Conservation (phyloP, 2,888 invertebrate genomes). For the Dolichopus griseipennis region DNA sequence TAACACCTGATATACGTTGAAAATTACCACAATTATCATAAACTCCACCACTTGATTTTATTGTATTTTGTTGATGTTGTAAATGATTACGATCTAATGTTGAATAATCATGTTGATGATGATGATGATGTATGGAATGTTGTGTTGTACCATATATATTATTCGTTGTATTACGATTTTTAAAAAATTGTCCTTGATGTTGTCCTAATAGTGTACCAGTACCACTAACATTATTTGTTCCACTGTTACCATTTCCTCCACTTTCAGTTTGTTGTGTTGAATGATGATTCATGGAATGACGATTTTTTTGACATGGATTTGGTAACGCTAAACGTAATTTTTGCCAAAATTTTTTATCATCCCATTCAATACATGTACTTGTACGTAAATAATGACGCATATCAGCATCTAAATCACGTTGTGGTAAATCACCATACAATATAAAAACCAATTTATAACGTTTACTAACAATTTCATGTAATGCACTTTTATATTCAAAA, state of each 20-base stretch:
- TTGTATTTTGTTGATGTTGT: neutral
- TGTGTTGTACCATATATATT: slow-evolving; percentile 62
- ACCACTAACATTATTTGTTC: neutral
- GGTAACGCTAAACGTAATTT: slow-evolving; percentile 88
- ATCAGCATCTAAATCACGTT: slow-evolving; percentile 82
- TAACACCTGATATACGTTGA: neutral
- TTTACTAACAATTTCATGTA: slow-evolving; percentile 80
- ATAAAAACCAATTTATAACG: slow-evolving; percentile 82
- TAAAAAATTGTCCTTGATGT: neutral
- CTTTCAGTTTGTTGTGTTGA: neutral
- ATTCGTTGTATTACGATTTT: slow-evolving; percentile 46
- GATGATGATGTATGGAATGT: neutral
- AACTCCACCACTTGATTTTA: slow-evolving; percentile 4
- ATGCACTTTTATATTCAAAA: slow-evolving; percentile 88
- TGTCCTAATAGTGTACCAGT: neutral
- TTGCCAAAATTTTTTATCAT: slow-evolving; percentile 94
- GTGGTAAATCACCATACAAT: slow-evolving; percentile 80
- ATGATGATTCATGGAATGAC: neutral
- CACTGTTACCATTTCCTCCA: neutral
- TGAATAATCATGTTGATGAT: slow-evolving; percentile 4
- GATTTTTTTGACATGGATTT: slow-evolving; percentile 33
- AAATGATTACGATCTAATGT: slow-evolving; percentile 1
- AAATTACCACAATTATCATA: slow-evolving; percentile 6
- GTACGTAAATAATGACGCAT: slow-evolving; percentile 81
- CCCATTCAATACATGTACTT: slow-evolving; percentile 87